Evolutionary conservation across 2,888 invertebrate genomes (phyloP), one percentile per base, ranked within the genome.

Genomic region (Antitype chi): DNA sequence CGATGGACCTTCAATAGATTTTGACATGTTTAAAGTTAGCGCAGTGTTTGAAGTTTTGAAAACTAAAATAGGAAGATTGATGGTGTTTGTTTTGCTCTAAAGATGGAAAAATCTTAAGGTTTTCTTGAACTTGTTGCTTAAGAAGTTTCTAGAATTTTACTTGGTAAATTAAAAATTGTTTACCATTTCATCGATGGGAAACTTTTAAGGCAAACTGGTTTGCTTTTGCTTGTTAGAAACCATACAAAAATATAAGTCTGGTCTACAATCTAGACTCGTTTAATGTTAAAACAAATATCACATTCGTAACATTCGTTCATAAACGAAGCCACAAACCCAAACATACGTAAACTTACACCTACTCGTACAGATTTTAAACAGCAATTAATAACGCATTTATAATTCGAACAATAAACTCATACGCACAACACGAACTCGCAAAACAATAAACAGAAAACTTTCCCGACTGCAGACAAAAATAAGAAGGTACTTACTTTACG

Each of bases 1-100:
- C 76, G 86, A 87, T 87, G 69, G 74, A 32, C 38, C 70, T 69
- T 69, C 59, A 68, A 84, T 86, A 74, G 47, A 57, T 74, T 73
- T 78, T 80, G 78, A 77, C 66, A 38, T 75, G 52, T 79, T 74
- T 80, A 66, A 84, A 78, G 66, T 80, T 76, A 71, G 63, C 59
- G 17, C 0, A 8, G 47, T n/a, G 57, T 62, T 74, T 49, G 57
- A 0, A 15, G 17, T 53, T 62, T 74, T 49, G 63, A 0, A 15
- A 15, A 53, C 25, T 52, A 4, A 55, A 63, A 57, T 49, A 77
- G n/a, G 20, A 57, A 62, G 17, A 47, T 32, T 8, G 9, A 20
- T 47, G 3, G 9, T 53, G 17, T 3, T 72, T 64, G 28, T 57
- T 64, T 64, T 76, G 5, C 49, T 11, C 0, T 3, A 7, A 63